Conservation (phyloP, 2,888 invertebrate species). For the Drosophila infuscata region DNA sequence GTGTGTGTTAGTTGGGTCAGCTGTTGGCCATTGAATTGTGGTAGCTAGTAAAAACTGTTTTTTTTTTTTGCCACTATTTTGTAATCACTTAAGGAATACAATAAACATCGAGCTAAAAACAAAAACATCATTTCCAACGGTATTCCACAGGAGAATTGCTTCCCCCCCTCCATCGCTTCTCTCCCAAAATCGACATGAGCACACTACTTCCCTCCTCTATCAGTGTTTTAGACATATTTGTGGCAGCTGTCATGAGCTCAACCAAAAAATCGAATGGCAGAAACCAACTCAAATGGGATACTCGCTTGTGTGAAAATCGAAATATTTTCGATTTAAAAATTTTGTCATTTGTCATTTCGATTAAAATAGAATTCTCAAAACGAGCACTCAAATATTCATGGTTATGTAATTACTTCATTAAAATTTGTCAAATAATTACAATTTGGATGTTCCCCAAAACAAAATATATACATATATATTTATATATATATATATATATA, state of each 20-base stretch:
- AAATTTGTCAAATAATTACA: neutral
- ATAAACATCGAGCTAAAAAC: conserved; percentile 51
- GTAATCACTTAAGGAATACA: conserved; percentile 52
- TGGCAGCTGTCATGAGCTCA: conserved; percentile 53
- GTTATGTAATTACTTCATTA: neutral
- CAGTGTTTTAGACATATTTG: conserved; percentile 37
- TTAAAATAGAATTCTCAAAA: neutral
- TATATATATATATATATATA: neutral
- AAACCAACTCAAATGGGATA: neutral
- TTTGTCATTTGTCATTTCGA: neutral
- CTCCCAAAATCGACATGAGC: neutral
- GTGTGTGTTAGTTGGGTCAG: conserved; percentile 17
- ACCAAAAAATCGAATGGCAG: conserved; percentile 3
- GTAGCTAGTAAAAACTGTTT: conserved; percentile 34
- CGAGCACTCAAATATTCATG: neutral
- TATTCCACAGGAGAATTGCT: neutral
- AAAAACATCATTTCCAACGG: neutral
- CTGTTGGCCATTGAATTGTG: conserved; percentile 23
- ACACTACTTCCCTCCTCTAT: neutral
- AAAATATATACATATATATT: neutral
- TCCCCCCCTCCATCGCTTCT: neutral
- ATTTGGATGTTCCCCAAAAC: neutral
- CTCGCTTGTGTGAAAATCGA: neutral
- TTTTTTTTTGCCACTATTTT: conserved; percentile 37
- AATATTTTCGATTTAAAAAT: neutral